A percentile compares a stretch with the other conserved stretches of the same genome.
Evolutionary conservation across 2,888 invertebrate genomes (phyloP).

Genomic region (Dascillus cervinus): DNA sequence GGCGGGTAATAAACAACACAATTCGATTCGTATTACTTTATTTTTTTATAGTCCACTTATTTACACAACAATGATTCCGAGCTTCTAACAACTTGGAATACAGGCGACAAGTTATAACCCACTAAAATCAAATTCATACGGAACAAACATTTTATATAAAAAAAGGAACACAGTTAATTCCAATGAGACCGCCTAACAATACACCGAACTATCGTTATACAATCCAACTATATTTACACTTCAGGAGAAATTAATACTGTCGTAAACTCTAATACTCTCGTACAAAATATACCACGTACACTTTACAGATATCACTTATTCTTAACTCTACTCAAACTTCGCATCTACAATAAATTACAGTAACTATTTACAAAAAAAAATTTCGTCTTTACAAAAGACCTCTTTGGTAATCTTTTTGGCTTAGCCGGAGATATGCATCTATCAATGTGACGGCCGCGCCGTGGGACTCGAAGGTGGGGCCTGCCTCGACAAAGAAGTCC

Average conservation of each 20-base stretch:
- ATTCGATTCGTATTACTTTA: conserved; percentile 23
- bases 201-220: conserved; percentile 3
- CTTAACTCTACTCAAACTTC: too few species aligned
- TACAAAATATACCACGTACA: conserved; percentile 25
- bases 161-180: conserved; percentile 13
- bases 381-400: conserved; percentile 13
- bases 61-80: conserved; percentile 40
- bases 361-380: conserved; percentile 17
- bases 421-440: conserved; percentile 11
- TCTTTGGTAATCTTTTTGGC: conserved; percentile 17
- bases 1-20: conserved; percentile 5
- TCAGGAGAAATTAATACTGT: conserved; percentile 20
- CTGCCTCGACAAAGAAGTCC: conserved; percentile 26
- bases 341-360: conserved; percentile 20
- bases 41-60: conserved; percentile 38
- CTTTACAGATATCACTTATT: not conserved
- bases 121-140: too few species aligned
- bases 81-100: conserved; percentile 13
- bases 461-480: conserved; percentile 22
- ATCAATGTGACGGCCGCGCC: conserved; percentile 25
- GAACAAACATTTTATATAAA: conserved; percentile 4
- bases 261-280: conserved; percentile 20
- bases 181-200: conserved; percentile 4
- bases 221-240: conserved; percentile 1
- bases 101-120: conserved; percentile 12